phyloP scores from a whole-genome alignment of 2,113 vertebrate species.

The Anhinga anhinga region DNA sequence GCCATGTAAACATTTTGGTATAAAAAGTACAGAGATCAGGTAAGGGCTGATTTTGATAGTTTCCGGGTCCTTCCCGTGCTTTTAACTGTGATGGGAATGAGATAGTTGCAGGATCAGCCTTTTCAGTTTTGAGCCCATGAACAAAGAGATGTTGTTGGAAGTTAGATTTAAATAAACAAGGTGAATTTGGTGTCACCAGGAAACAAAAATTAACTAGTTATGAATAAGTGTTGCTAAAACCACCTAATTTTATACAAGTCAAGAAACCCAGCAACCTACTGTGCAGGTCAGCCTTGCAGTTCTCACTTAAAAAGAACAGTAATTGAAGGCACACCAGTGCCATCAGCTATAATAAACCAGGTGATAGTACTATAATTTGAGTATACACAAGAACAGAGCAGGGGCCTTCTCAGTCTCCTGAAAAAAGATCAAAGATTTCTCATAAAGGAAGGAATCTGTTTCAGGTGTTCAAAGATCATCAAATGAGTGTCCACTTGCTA shows the following conservation, averaged over 20 bases:
- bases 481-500: background rate
- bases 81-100: background rate
- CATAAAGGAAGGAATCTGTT: background rate
- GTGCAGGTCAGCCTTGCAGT: background rate
- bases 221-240: background rate
- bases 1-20: background rate
- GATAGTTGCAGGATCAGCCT: background rate
- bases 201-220: background rate
- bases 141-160: background rate
- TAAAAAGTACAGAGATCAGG: background rate
- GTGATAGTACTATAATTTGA: background rate
- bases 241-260: background rate
- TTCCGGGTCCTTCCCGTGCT: background rate
- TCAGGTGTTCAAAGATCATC: background rate
- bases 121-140: background rate
- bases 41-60: background rate
- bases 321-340: background rate
- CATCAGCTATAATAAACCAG: background rate
- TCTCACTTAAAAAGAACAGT: background rate
- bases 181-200: background rate
- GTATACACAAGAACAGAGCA: background rate
- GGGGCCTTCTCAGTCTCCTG: background rate
- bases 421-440: background rate
- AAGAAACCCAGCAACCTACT: background rate
- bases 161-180: background rate